Evolutionary conservation across 2,113 vertebrate genomes (phyloP), one percentile per base, ranked within the genome.

Genomic region (Colistium nudipinnis): DNA sequence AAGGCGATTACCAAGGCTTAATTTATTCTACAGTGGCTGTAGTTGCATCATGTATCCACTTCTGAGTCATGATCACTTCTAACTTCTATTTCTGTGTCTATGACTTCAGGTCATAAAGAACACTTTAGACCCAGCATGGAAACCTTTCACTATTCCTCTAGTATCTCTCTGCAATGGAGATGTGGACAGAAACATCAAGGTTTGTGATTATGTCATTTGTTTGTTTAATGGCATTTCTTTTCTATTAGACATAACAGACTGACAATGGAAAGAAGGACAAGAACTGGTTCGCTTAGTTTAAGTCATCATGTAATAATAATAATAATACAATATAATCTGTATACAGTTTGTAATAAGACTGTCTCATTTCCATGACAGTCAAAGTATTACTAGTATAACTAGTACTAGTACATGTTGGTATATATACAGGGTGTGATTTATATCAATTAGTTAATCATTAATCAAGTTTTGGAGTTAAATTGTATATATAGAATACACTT

Each of bases 91-190:
- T 70, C 19, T 76, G 20, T 74, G 20, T 80, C 20, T 88, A 36
- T 78, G 49, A 36, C 71, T 67, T 20, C 73, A 99, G 97, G 97
- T 99, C 70, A 97, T 99, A 89, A 99, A 98, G 86, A 98, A 98
- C 89, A 99, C 98, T 0, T 90, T 99, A 91, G 97, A 99, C 84
- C 98, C 98, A 0, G 82, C 95, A 25, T 99, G 98, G 98, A 98
- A 97, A 76, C 87, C 96, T 0, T 98, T 99, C 85, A 96, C 96
- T 0, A 94, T 99, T 79, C 97, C 97, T 10, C 90, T 99, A 47
- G 93, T 98, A 81, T 99, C 97, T 14, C 93, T 99, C 62, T 99
- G 98, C 17, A 95, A 98, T 67, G 97, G 96, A 76, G 96, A 99
- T 31, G 81, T 96, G 66, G 94, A 96, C 78, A 96, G 96, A 87